Base-by-base conservation (phyloP, 2,113 vertebrate species). In the Cyanoderma ruficeps region DNA sequence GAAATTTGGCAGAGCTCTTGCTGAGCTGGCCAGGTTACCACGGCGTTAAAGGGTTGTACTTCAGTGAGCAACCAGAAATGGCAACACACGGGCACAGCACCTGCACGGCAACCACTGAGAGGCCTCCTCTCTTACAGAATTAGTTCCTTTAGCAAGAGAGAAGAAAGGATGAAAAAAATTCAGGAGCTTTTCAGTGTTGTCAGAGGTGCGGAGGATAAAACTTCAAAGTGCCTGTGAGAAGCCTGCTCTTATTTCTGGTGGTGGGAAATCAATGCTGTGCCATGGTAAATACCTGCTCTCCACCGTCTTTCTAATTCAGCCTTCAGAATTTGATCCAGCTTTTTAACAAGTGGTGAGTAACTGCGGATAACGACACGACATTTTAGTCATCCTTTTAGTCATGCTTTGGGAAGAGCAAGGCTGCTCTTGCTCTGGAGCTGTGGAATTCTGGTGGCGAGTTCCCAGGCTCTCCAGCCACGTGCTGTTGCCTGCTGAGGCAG, bases 41-140 rank as follows among this genome's bases (percentile, higher is more conserved):
- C 47, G 0, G 69, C 25, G 0, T 78, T 93, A 71, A 67, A 31
- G 4, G 28, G 91, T 72, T 84, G 88, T 70, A 81, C 94, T 94
- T 94, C 50, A 93, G 65, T 89, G 83, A 95, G 30, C 93, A 92
- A 78, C 77, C 86, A 92, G 70, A 84, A 94, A 57, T 37, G 61
- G 88, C 85, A 93, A 75, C 60, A 41, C 64, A 14, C 4, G 2
- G 23, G 67, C 90, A 53, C 10, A 15, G 65, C 89, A 82, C 89
- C 15, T 72, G 82, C 70, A 33, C 2, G 2, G 65, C 25, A 0
- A 20, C 47, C 46, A 10, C 70, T 81, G 52, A 56, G 83, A 87
- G 72, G 46, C 74, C 65, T 49, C 49, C 28, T 84, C 57, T 53
- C 56, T 52, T 25, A 16, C 71, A 53, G 67, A 83, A 74, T 83